Evolutionary conservation across 2,888 invertebrate species (phyloP).

Genomic region (Ectemnius cavifrons): DNA sequence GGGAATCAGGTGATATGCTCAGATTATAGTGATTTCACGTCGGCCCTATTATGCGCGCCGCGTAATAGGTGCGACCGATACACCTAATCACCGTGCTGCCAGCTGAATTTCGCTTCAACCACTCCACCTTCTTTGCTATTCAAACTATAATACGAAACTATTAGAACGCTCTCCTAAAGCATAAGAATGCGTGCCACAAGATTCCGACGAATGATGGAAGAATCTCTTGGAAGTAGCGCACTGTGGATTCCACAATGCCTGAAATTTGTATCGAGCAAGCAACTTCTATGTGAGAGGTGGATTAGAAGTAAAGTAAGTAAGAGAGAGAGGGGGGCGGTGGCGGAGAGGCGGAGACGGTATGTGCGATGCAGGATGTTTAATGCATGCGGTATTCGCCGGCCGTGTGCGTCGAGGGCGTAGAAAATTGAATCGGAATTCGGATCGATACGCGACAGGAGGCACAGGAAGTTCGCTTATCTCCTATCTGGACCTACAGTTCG

Average conservation of each 20-base stretch:
- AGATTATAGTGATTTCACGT: constrained; percentile 50
- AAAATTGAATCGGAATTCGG: constrained; percentile 64
- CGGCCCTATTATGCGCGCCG: constrained; percentile 38
- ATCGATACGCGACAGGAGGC: constrained; percentile 59
- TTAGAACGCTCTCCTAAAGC: too few relatives aligned
- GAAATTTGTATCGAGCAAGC: constrained; percentile 35
- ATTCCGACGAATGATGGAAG: too few relatives aligned
- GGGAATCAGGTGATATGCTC: constrained; percentile 48
- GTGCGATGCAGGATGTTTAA: constrained; percentile 61
- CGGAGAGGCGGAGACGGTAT: constrained; percentile 16
- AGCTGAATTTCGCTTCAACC: too few relatives aligned
- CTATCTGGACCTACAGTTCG: constrained; percentile 43
- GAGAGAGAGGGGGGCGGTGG: too few relatives aligned
- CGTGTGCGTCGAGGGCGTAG: constrained; percentile 54
- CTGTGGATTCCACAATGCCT: background rate
- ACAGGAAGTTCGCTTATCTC: constrained; percentile 58
- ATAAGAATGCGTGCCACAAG: too few relatives aligned
- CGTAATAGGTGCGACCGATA: constrained; percentile 42
- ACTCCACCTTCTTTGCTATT: too few relatives aligned
- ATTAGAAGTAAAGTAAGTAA: constrained; percentile 34
- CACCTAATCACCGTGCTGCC: constrained; percentile 42
- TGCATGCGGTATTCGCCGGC: constrained; percentile 52
- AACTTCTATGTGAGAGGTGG: constrained; percentile 37
- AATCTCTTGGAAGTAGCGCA: too few relatives aligned
- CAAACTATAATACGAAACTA: too few relatives aligned